Evolutionary conservation across 1,140 invertebrate genomes (phyloP).

Genomic region (Dendroctonus valens): DNA sequence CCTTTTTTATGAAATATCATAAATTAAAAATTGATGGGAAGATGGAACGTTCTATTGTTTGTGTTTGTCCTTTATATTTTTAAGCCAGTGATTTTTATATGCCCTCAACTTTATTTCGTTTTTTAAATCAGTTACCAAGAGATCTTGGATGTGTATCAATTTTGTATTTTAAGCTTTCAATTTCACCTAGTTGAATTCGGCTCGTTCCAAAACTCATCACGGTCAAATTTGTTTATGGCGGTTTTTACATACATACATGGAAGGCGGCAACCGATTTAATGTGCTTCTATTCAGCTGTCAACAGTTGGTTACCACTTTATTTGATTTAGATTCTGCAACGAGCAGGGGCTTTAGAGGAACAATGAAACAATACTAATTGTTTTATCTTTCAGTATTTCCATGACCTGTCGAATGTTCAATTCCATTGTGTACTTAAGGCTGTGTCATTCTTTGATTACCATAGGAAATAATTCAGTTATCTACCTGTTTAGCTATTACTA

Average conservation of each 20-base stretch:
- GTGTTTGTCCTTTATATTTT: constrained; percentile 17
- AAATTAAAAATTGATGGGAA: constrained; percentile 20
- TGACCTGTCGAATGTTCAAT: no score
- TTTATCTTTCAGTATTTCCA: background rate
- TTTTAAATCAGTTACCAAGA: no score
- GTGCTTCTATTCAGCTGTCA: constrained; percentile 14
- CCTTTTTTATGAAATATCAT: constrained; percentile 17
- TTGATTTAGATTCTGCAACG: constrained; percentile 10
- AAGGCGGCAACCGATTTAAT: constrained; percentile 7
- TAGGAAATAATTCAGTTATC: no score
- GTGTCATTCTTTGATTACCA: no score
- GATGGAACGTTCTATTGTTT: constrained; percentile 18
- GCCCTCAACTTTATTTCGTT: no score
- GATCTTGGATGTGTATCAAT: no score
- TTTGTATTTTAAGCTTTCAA: no score
- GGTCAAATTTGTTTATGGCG: background rate
- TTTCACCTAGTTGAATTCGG: background rate
- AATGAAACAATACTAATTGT: background rate
- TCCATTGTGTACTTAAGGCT: no score
- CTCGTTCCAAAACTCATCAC: background rate
- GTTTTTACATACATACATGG: constrained; percentile 8
- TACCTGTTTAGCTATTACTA: no score
- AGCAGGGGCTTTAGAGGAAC: background rate
- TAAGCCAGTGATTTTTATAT: no score
- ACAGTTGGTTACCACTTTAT: constrained; percentile 10